Evolutionary conservation across 2,113 vertebrate species (phyloP).

Genomic region (sheep (Ovis aries)): DNA sequence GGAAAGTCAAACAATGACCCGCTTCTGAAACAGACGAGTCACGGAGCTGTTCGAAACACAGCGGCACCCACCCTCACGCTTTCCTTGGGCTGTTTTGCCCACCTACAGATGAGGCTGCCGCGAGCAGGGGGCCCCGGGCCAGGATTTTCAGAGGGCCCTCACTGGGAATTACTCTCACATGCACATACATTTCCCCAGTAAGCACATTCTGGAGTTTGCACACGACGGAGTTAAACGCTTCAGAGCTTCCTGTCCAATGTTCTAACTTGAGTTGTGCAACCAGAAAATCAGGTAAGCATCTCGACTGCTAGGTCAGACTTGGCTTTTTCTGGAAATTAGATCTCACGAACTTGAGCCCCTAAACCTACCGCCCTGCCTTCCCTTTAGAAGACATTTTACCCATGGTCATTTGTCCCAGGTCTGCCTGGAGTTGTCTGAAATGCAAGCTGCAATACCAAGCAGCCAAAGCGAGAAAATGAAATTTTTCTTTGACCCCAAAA

Average conservation of each 20-base stretch:
- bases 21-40: not conserved
- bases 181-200: slow-evolving; percentile 46
- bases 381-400: not conserved
- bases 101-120: not conserved
- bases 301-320: not conserved
- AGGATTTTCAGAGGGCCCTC: not conserved
- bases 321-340: slow-evolving; percentile 4
- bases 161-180: slow-evolving; percentile 7
- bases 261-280: slow-evolving; percentile 46
- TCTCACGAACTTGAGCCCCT: not conserved
- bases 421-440: not conserved
- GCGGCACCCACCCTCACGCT: not conserved
- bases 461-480: not conserved
- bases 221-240: not conserved
- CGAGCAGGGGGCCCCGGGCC: not conserved
- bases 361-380: not conserved
- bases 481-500: slow-evolving; percentile 7
- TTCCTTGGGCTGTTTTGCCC: not conserved
- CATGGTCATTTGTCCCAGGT: not conserved
- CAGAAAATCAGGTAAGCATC: slow-evolving; percentile 44
- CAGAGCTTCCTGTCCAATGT: slow-evolving; percentile 37
- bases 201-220: not conserved
- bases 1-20: not conserved
- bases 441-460: not conserved
- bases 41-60: not conserved